These are phyloP conservation scores for Agonopterix subpropinquella DNA, from an alignment of 2,888 invertebrate genomes.

Conservation along the genomic window DNA sequence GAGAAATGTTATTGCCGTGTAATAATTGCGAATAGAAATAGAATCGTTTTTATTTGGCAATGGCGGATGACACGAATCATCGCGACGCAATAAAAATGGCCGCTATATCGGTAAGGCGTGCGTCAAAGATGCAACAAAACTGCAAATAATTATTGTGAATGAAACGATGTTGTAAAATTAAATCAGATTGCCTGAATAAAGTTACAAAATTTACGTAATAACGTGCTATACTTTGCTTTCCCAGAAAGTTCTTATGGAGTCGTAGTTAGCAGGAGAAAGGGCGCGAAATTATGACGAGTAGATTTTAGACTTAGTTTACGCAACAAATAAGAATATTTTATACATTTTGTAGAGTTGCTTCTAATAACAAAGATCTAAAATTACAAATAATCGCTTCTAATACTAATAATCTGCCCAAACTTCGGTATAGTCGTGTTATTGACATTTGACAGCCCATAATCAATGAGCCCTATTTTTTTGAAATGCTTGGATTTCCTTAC, in stretches of 20 bases:
- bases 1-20: constrained; percentile 40
- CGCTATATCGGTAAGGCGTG: constrained; percentile 73
- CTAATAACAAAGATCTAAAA: background rate
- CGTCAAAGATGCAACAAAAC: constrained; percentile 48
- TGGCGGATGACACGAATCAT: constrained; percentile 76
- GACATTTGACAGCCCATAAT: constrained; percentile 52
- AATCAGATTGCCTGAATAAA: background rate
- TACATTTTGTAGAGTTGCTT: background rate
- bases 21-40: constrained; percentile 37
- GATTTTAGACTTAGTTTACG: constrained; percentile 22
- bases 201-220: background rate
- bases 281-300: constrained; percentile 65
- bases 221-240: background rate
- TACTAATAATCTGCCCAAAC: too few species aligned
- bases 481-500: constrained; percentile 6
- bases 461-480: constrained; percentile 37
- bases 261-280: constrained; percentile 53
- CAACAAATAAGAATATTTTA: background rate
- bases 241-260: background rate
- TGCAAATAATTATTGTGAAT: constrained; percentile 27
- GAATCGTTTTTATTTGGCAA: constrained; percentile 56
- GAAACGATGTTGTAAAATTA: constrained; percentile 12
- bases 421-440: constrained; percentile 15
- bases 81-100: constrained; percentile 76
- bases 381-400: too few species aligned